Evolutionary conservation across 2,797 vertebrate genomes (phyloP), one percentile per base, ranked within the genome.

Genomic region (Fringilla coelebs): DNA sequence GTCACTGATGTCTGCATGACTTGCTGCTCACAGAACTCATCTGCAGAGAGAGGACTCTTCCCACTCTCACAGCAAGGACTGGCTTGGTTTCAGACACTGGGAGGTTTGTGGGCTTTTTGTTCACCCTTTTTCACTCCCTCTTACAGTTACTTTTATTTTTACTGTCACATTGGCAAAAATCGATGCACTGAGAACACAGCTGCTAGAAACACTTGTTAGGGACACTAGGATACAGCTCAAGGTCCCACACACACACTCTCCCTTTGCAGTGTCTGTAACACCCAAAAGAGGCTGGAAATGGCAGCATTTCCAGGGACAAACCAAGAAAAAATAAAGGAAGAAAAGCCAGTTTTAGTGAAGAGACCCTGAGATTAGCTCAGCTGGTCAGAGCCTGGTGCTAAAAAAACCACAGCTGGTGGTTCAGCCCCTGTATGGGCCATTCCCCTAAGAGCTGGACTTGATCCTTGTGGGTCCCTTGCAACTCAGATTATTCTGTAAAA

Each of bases 1-100:
- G 58, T 9, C 65, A 73, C 60, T 76, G 71, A 89, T 61, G 87
- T 57, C 63, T 94, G 82, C 58, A n/a, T 51, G 78, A 91, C 62
- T 70, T 84, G 75, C 80, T 81, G 52, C 86, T 93, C 72, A 58
- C 63, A 89, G 48, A 90, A 54, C 32, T 66, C 89, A 78, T 80
- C 76, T 78, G 66, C 73, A 75, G n/a, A 51, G 61, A 91, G 10
- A 78, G 25, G 55, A 34, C 70, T 84, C 78, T 25, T 88, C 58
- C 70, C 60, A 34, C 55, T 77, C 66, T 51, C 11, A n/a, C 7
- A 78, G 70, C 7, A 0, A 93, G 61, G 20, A 85, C 24, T 46
- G 52, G 26, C 73, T 70, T 40, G 4, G 9, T 29, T 92, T 52
- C 79, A 75, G 61, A 32, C 41, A 16, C 67, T 29, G 74, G 28